Base-by-base conservation (phyloP, 2,113 vertebrate species). In the Neogobius melanostomus region DNA sequence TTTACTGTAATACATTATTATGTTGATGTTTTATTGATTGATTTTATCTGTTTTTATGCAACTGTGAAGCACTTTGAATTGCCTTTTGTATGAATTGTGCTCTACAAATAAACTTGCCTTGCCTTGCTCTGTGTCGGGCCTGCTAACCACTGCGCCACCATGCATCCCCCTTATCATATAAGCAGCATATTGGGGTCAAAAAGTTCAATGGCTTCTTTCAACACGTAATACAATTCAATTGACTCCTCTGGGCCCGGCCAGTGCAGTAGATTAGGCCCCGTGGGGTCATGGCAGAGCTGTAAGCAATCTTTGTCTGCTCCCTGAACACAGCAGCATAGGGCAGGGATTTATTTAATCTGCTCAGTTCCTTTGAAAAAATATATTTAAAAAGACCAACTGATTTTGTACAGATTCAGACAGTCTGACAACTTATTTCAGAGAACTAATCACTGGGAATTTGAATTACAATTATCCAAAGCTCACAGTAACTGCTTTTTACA, bases 211-310 rank as follows among this genome's bases (percentile, higher is more conserved):
- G 12, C 28, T 59, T 53, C 36, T 21, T 42, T 21, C 11, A 14
- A 28, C 56, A 57, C 6, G 56, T 12, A 43, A 11, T 43, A 59
- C 11, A 11, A 43, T 59, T 59, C 56, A 42, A 43, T 59, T 59
- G 8, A 59, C 12, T 59, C 5, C 10, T 28, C 8, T 56, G 17
- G 5, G 9, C 11, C 53, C 28, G 17, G 10, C 17, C 53, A 53
- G 7, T 7, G 51, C 15, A 28, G 53, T 56, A 28, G 56, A 43
- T 43, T 43, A 59, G 43, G 66, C 53, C 56, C 59, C 66, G 42
- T 63, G 76, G 51, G 82, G 79, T 77, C 64, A 71, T 15, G 62
- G 56, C 28, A 59, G 56, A 42, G 28, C 47, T 69, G 68, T 79
- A 64, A 64, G 71, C 62, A 54, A 79, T 73, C 72, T 69, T 74